These are phyloP conservation scores for Heliangelus exortis DNA, from an alignment of 2,797 vertebrate species.

Conservation along the genomic window DNA sequence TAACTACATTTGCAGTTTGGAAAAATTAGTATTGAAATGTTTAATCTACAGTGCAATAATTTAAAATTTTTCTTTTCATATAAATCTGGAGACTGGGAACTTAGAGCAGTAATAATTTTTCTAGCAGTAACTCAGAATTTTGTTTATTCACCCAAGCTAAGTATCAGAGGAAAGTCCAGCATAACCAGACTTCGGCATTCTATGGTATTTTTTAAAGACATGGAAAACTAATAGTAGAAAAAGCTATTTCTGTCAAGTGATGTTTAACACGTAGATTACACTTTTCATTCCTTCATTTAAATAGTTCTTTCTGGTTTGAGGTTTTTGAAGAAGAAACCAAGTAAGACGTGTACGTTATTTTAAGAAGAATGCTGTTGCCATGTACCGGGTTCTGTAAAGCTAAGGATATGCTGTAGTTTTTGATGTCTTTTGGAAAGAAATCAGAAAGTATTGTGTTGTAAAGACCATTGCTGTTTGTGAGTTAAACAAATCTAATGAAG, in stretches of 20 bases:
- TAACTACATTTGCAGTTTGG: background rate
- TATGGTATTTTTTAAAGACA: slow-evolving; percentile 57
- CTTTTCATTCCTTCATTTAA: slow-evolving; percentile 74
- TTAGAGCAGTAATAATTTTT: background rate
- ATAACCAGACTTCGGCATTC: slow-evolving; percentile 45
- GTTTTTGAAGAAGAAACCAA: slow-evolving; percentile 74
- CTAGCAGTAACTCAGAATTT: slow-evolving; percentile 27
- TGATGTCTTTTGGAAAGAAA: slow-evolving; percentile 36
- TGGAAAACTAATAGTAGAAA: slow-evolving; percentile 72
- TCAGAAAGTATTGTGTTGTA: background rate
- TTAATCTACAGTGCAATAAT: background rate
- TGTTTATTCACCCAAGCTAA: background rate
- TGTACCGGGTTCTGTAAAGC: slow-evolving; percentile 68
- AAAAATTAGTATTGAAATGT: background rate
- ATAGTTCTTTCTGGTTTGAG: slow-evolving; percentile 72
- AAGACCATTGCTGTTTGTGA: slow-evolving; percentile 16
- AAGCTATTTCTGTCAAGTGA: slow-evolving; percentile 64
- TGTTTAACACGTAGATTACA: slow-evolving; percentile 64
- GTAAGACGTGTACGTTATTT: slow-evolving; percentile 71
- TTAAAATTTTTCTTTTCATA: background rate
- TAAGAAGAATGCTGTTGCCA: slow-evolving; percentile 70
- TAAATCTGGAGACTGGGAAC: background rate
- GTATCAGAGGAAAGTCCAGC: background rate
- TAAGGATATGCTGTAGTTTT: slow-evolving; percentile 34
- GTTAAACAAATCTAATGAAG: background rate